Percentiles rank a stretch among this genome's conserved stretches.
phyloP scores from a whole-genome alignment of 2,113 vertebrate species.

The Nematolebias whitei region DNA sequence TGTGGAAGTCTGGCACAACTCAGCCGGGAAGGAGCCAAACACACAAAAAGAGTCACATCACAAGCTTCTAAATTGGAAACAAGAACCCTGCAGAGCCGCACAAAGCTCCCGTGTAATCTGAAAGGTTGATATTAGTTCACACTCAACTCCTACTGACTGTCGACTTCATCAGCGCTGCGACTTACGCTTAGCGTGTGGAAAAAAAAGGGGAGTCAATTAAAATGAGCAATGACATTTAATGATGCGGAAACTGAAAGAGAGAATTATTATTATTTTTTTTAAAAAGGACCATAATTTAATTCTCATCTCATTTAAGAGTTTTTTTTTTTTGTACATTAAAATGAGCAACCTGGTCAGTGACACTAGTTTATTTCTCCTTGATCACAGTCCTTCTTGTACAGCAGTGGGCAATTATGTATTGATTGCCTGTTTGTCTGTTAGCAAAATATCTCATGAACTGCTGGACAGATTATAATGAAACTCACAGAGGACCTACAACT shows the following conservation, averaged over 20 bases:
- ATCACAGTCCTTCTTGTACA: too few relatives aligned
- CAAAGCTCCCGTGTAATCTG: conserved; percentile 58
- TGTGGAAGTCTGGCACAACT: conserved; percentile 46
- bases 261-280: neutral
- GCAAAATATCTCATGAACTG: too few relatives aligned
- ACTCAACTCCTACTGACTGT: conserved; percentile 18
- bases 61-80: conserved; percentile 69
- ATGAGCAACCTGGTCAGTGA: neutral
- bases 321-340: conserved; percentile 12
- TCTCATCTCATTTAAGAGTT: conserved; percentile 6
- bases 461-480: too few relatives aligned
- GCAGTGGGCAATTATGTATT: too few relatives aligned
- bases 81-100: conserved; percentile 60
- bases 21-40: conserved; percentile 61
- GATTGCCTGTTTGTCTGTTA: too few relatives aligned
- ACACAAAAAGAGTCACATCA: conserved; percentile 69
- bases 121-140: conserved; percentile 63
- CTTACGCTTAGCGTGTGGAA: conserved; percentile 19
- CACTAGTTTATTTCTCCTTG: too few relatives aligned
- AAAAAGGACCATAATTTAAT: neutral
- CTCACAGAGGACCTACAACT: too few relatives aligned
- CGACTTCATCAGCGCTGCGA: conserved; percentile 12
- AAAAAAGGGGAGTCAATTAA: conserved; percentile 25
- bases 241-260: conserved; percentile 5
- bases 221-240: conserved; percentile 7